Percentiles rank a stretch among this genome's conserved stretches.
These are phyloP conservation scores for Rhabdomys dilectus DNA, from an alignment of 2,113 vertebrate genomes.

Conservation along the genomic window DNA sequence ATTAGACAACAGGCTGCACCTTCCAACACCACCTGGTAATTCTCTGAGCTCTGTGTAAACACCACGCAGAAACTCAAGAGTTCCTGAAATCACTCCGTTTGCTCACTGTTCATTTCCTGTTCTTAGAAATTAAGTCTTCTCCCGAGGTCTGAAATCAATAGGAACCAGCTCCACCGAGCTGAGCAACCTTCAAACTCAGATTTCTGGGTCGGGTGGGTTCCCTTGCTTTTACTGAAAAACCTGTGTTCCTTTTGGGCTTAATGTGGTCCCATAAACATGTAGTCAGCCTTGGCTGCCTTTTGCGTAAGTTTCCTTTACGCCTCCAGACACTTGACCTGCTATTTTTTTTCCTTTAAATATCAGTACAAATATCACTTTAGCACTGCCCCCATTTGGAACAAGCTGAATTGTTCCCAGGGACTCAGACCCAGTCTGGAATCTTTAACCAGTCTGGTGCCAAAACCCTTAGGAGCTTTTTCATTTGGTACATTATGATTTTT, in stretches of 20 bases:
- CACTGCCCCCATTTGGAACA: background rate
- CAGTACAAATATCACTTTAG: background rate
- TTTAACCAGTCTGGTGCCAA: background rate
- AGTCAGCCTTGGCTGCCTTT: background rate
- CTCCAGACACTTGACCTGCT: background rate
- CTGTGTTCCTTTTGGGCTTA: background rate
- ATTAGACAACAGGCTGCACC: conserved; percentile 2
- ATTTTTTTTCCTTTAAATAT: background rate
- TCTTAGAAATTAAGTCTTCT: conserved; percentile 70
- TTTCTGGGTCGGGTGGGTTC: conserved; percentile 35
- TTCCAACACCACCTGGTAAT: conserved; percentile 58
- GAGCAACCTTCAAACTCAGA: background rate
- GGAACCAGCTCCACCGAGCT: conserved; percentile 54
- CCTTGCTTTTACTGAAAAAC: conserved; percentile 26
- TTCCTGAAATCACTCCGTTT: conserved; percentile 58
- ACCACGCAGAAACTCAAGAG: conserved; percentile 8
- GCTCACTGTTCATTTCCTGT: conserved; percentile 39
- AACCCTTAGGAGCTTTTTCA: background rate
- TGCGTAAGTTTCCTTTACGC: background rate
- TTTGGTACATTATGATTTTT: background rate
- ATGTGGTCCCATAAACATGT: background rate
- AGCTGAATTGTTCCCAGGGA: background rate
- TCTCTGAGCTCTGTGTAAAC: conserved; percentile 59
- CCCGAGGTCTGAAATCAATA: conserved; percentile 14
- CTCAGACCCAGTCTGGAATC: background rate